Base-by-base conservation (phyloP, 2,797 vertebrate genomes). In the Sarcophilus harrisii region DNA sequence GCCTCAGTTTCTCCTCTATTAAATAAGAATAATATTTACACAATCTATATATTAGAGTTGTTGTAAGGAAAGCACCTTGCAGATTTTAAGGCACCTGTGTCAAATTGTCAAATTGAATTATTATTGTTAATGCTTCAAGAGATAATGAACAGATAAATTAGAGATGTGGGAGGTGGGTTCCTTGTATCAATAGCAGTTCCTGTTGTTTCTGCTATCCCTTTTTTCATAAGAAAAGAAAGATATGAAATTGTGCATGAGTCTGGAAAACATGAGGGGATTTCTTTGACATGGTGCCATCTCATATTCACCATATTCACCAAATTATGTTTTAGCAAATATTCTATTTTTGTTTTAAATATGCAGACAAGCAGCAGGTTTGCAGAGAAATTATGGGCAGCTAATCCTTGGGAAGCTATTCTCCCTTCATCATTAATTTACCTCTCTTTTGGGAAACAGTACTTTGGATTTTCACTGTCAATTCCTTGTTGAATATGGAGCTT, bases 401-500 rank as follows among this genome's bases (percentile, higher is more conserved):
- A 94, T 91, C 89, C 66, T 95, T 45, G 52, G 60, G 89, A 97
- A 97, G n/a, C 0, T 32, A 59, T 94, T 94, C 81, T n/a, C 32
- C 92, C 94, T 92, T 96, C 91, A 2, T 0, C 89, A 94, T 96
- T 96, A 92, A 93, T 90, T 96, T 97, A 92, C 95, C 97, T 97
- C 96, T 97, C 60, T 94, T 95, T 93, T n/a, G 30, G 96, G 90
- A 97, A 93, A 96, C 54, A 45, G 94, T 58, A 59, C 94, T 96
- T 97, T 66, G 28, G 87, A 94, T 96, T 96, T 96, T 97, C 91
- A 90, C 94, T 92, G 91, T 95, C 94, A 91, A 58, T 95, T 97
- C 87, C 95, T 97, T 92, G 93, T 60, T 96, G 94, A 96, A 89
- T 93, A 96, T 96, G 95, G 90, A 97, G 90, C 89, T 96, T 52